Conservation (phyloP, 2,888 invertebrate genomes). For the Lepas anatifera region DNA sequence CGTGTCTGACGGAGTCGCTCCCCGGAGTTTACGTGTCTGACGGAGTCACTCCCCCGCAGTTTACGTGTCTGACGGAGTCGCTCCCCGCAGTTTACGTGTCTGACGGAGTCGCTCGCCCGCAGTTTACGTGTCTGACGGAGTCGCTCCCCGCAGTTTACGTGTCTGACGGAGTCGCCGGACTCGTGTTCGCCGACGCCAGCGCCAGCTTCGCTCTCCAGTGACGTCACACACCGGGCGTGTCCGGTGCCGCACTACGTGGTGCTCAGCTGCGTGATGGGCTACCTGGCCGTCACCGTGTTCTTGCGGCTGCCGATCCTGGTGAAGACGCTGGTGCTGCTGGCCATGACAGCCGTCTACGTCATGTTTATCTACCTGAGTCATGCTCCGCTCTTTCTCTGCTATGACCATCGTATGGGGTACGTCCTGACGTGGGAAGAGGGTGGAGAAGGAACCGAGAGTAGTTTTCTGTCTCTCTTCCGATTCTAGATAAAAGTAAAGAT, state of each 20-base stretch:
- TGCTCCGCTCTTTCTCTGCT: conserved; percentile 62
- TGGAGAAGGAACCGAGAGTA: no score
- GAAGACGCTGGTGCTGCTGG: conserved; percentile 60
- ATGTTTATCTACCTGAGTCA: conserved; percentile 71
- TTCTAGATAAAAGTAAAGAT: no score
- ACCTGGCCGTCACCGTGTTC: conserved; percentile 73
- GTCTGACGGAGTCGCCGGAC: conserved; percentile 11
- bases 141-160: conserved; percentile 10
- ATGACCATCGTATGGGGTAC: conserved; percentile 65
- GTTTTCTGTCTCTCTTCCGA: no score
- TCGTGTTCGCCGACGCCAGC: conserved; percentile 28
- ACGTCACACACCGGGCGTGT: conserved; percentile 57
- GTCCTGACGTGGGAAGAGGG: no score
- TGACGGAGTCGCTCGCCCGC: background rate
- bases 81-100: background rate
- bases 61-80: no score
- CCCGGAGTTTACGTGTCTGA: no score
- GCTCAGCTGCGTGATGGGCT: conserved; percentile 68
- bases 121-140: conserved; percentile 15
- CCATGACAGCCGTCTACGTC: conserved; percentile 67
- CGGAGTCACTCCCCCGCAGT: no score
- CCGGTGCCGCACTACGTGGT: conserved; percentile 78
- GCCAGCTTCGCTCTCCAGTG: conserved; percentile 25
- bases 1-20: no score
- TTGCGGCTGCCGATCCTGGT: conserved; percentile 67